Base-by-base conservation (phyloP, 2,888 invertebrate genomes). In the Scaeva pyrastri region DNA sequence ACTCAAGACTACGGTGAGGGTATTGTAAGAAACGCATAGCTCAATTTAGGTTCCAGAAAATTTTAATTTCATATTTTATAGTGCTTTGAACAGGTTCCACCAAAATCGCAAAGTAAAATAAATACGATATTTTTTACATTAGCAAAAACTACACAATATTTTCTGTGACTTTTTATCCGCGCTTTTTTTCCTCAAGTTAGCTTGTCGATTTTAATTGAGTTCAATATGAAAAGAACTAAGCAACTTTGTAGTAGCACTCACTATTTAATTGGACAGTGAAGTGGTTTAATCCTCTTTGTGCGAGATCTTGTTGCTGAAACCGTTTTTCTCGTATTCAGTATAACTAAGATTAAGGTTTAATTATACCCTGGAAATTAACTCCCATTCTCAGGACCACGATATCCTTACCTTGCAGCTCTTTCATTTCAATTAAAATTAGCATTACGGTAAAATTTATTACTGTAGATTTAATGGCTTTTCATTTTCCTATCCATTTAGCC, bases 371-470 rank as follows among this genome's bases (percentile, higher is more conserved):
- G 43, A 82, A 76, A 66, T 43, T 58, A 76, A 58, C 76, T 79
- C 68, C 73, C 21, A 55, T 48, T 70, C 68, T 62, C 60, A 68
- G 55, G 78, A 73, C 75, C 52, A 64, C 23, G 64, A 50, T 74
- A 73, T 78, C 39, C 60, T 73, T 78, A 78, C 78, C 78, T 73
- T 68, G 45, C 55, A 83, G 68, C 41, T 74, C 68, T 62, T 74
- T 70, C 74, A 74, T 83, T 83, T 78, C 78, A 78, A 83, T 83
- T 83, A 78, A 83, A 83, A 83, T 83, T 73, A 83, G 62, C 74
- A 83, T 83, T 83, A 70, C 73, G n/a, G 78, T 64, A 21, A 62
- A 78, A 78, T 70, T 74, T 78, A 78, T 74, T 78, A 55, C 73
- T 43, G 39, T 31, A 78, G 60, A 70, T 55, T 82, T 77, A 82